These are phyloP conservation scores for Balaenoptera acutorostrata DNA, from an alignment of 2,113 vertebrate species.

Conservation along the genomic window DNA sequence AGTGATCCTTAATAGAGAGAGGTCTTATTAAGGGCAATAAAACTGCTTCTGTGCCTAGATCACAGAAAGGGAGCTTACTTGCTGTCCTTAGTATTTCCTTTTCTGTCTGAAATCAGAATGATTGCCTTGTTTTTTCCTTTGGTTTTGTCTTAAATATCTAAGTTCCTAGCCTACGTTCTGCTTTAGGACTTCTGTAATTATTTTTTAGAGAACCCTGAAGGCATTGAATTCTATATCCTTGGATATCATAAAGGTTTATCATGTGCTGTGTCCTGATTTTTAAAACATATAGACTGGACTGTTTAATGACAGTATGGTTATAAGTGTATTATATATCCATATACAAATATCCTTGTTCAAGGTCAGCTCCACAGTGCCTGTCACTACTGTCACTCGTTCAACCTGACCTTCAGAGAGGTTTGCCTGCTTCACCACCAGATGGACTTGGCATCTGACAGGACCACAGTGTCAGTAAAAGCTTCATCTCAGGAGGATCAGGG, in stretches of 20 bases:
- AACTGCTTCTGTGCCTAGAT: not conserved
- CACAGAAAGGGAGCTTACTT: not conserved
- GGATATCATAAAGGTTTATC: slow-evolving; percentile 54
- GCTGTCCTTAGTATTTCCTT: not conserved
- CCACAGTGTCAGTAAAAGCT: not conserved
- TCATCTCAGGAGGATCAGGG: not conserved
- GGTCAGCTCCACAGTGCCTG: not conserved
- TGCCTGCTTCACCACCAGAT: not conserved
- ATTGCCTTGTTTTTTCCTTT: not conserved
- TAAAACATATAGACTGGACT: not conserved
- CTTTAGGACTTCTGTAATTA: slow-evolving; percentile 69
- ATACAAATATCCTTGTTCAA: not conserved
- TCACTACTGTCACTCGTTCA: not conserved
- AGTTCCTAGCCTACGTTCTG: slow-evolving; percentile 70
- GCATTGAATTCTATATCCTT: slow-evolving; percentile 57
- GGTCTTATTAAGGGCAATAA: not conserved
- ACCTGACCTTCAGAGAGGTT: slow-evolving; percentile 15
- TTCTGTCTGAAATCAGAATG: not conserved
- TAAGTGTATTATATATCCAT: not conserved
- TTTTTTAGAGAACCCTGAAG: slow-evolving; percentile 69
- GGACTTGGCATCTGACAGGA: slow-evolving; percentile 25
- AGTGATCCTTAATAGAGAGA: not conserved
- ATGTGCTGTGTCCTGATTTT: slow-evolving; percentile 71
- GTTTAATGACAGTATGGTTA: not conserved
- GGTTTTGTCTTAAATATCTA: not conserved